Conservation (phyloP, 2,113 vertebrate species). For the Vidua macroura region DNA sequence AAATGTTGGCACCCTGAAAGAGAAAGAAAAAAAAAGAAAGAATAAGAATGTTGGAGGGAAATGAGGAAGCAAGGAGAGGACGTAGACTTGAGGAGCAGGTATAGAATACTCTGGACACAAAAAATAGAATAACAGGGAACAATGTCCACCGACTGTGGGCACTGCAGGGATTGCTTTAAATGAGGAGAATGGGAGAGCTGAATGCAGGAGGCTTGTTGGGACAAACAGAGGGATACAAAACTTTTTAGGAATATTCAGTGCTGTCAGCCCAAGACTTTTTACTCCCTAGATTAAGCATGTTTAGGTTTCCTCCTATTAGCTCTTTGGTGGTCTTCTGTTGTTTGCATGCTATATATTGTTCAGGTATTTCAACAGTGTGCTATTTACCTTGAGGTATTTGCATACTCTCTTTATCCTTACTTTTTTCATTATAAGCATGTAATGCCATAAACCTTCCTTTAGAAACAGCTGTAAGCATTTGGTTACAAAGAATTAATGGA, state of each 20-base stretch:
- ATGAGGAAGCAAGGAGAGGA: constrained; percentile 40
- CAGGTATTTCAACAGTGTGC: background rate
- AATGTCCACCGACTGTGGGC: background rate
- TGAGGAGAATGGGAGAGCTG: background rate
- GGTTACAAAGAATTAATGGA: background rate
- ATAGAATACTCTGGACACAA: background rate
- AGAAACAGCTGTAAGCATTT: background rate
- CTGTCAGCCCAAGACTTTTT: background rate
- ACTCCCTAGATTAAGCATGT: background rate
- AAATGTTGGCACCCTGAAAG: constrained; percentile 63
- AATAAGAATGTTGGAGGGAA: constrained; percentile 55
- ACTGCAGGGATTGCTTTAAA: background rate
- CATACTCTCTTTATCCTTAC: background rate
- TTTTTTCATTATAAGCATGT: background rate
- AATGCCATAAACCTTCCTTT: background rate
- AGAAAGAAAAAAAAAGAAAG: constrained; percentile 61
- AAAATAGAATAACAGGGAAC: background rate
- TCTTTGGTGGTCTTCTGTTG: background rate
- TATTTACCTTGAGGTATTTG: background rate
- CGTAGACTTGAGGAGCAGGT: background rate
- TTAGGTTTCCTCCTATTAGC: background rate
- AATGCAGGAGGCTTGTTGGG: background rate
- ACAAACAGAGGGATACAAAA: background rate
- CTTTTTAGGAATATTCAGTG: background rate
- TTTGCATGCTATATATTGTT: background rate